phyloP scores from a whole-genome alignment of 2,797 vertebrate species.

The Megaceryle alcyon region DNA sequence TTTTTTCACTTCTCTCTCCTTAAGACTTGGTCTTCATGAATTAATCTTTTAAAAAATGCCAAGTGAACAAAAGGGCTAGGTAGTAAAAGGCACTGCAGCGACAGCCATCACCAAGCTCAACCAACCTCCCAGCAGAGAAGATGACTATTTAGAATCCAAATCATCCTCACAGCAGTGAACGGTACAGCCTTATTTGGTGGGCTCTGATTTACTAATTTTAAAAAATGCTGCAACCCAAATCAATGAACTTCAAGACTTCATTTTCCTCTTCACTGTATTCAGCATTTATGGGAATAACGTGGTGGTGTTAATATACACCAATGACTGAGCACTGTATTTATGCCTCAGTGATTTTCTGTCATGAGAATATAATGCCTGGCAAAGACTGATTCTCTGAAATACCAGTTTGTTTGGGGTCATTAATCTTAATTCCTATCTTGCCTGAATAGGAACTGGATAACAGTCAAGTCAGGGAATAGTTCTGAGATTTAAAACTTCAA shows the following conservation, averaged over 20 bases:
- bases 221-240: background rate
- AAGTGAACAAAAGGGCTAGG: background rate
- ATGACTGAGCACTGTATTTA: slow-evolving; percentile 40
- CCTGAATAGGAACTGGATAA: slow-evolving; percentile 35
- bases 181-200: background rate
- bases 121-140: background rate
- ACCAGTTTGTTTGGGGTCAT: slow-evolving; percentile 63
- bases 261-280: slow-evolving; percentile 32
- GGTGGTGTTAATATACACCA: slow-evolving; percentile 56
- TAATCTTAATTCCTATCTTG: slow-evolving; percentile 71
- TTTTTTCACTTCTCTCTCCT: background rate
- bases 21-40: background rate
- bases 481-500: slow-evolving; percentile 44
- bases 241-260: slow-evolving; percentile 27
- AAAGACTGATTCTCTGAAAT: slow-evolving; percentile 62
- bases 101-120: background rate
- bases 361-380: slow-evolving; percentile 64
- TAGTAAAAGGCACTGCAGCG: background rate
- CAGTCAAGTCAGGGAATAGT: slow-evolving; percentile 29
- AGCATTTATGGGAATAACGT: slow-evolving; percentile 56
- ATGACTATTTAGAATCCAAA: background rate
- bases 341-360: slow-evolving; percentile 68
- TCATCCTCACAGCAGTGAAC: background rate
- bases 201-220: background rate
- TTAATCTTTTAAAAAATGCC: background rate